Evolutionary conservation across 1,140 invertebrate species (phyloP).

Genomic region (Ceratosolen solmsi): DNA sequence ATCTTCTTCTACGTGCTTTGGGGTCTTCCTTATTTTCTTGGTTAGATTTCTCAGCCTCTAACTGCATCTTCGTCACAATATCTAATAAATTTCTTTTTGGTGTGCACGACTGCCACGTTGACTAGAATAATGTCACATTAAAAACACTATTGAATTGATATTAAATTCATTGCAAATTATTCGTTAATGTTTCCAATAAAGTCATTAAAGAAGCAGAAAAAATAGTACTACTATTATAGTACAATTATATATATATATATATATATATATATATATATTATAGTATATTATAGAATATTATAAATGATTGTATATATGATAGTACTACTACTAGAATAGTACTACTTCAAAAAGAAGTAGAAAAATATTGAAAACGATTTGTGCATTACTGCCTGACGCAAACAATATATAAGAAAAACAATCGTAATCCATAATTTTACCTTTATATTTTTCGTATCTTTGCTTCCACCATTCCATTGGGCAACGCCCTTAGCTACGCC

Average conservation of each 20-base stretch:
- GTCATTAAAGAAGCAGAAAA: too few species aligned
- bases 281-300: too few species aligned
- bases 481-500: slow-evolving; percentile 91
- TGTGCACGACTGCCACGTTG: slow-evolving; percentile 60
- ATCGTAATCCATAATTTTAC: slow-evolving; percentile 40
- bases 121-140: slow-evolving; percentile 48
- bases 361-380: too few species aligned
- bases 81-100: slow-evolving; percentile 65
- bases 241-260: too few species aligned
- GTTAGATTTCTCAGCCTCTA: slow-evolving; percentile 64
- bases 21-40: slow-evolving; percentile 75
- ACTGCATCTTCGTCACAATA: slow-evolving; percentile 64
- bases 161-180: neutral
- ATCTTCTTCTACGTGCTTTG: slow-evolving; percentile 78
- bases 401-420: too few species aligned
- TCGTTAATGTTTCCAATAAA: neutral
- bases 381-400: too few species aligned
- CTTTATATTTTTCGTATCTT: slow-evolving; percentile 58
- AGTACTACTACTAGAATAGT: neutral
- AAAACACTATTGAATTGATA: slow-evolving; percentile 4
- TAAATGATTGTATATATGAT: too few species aligned
- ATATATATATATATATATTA: too few species aligned
- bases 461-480: slow-evolving; percentile 88
- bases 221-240: too few species aligned
- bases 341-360: neutral